phyloP scores from a whole-genome alignment of 1,140 invertebrate genomes.

The Cyclargus thomasi region DNA sequence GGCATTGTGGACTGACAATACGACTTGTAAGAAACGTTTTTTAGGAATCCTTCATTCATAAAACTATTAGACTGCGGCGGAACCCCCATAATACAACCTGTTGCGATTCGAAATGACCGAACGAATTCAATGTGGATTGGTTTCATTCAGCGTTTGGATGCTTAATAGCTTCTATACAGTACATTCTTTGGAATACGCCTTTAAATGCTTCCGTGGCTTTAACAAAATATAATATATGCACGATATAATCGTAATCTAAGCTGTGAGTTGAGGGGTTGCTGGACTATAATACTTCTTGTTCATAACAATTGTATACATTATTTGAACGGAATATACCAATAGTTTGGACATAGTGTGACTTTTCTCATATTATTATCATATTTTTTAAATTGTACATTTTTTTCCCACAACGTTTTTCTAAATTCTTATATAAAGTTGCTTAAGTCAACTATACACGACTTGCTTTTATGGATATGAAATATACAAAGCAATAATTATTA shows the following conservation, averaged over 20 bases:
- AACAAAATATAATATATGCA: background rate
- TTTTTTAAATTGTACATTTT: no score
- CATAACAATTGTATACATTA: no score
- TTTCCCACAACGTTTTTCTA: no score
- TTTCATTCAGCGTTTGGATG: slow-evolving; percentile 26
- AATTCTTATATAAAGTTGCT: no score
- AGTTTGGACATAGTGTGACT: no score
- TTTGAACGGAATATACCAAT: no score
- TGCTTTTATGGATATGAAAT: no score
- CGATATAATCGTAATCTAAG: background rate
- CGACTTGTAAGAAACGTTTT: slow-evolving; percentile 72
- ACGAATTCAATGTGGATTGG: slow-evolving; percentile 38
- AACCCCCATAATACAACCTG: slow-evolving; percentile 61
- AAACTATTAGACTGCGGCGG: slow-evolving; percentile 60
- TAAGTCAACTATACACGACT: no score
- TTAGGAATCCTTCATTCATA: slow-evolving; percentile 70
- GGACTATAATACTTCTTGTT: no score
- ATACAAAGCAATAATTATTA: no score
- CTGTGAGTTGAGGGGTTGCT: background rate
- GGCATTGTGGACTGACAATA: slow-evolving; percentile 69
- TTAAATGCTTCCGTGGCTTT: background rate
- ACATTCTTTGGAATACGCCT: background rate
- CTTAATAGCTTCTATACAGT: slow-evolving; percentile 3
- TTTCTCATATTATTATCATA: no score
- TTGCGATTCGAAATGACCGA: slow-evolving; percentile 43